Percentiles rank a stretch among this genome's conserved stretches.
phyloP scores from a whole-genome alignment of 2,888 invertebrate species.

The Tenodera sinensis region DNA sequence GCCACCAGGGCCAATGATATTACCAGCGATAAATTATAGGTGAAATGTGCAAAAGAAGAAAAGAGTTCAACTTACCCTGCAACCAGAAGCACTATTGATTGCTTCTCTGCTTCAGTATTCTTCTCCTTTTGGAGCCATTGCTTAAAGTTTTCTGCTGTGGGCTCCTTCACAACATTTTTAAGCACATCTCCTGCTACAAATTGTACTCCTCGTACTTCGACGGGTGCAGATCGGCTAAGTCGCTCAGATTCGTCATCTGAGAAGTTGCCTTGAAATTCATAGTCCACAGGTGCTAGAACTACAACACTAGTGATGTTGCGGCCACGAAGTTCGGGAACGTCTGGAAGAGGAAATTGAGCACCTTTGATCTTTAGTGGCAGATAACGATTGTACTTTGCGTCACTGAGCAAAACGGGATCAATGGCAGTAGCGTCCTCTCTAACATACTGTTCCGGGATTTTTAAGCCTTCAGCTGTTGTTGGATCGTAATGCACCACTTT shows the following conservation, averaged over 20 bases:
- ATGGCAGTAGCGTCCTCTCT: slow-evolving; percentile 40
- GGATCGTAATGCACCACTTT: slow-evolving; percentile 82
- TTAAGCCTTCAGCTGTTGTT: slow-evolving; percentile 65
- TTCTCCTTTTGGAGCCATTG: slow-evolving; percentile 77
- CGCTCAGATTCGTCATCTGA: slow-evolving; percentile 21
- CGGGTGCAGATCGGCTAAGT: slow-evolving; percentile 36
- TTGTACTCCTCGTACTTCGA: slow-evolving; percentile 63
- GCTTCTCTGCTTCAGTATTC: slow-evolving; percentile 67
- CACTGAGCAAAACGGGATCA: slow-evolving; percentile 52
- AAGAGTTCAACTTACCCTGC: slow-evolving; percentile 62
- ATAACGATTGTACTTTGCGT: slow-evolving; percentile 74
- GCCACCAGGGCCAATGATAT: no score
- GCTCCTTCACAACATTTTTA: slow-evolving; percentile 70
- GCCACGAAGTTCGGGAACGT: slow-evolving; percentile 68
- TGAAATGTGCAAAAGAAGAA: no score
- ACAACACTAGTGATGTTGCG: slow-evolving; percentile 81
- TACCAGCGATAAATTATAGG: no score
- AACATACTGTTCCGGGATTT: slow-evolving; percentile 68
- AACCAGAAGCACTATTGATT: slow-evolving; percentile 77
- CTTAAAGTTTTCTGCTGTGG: slow-evolving; percentile 71
- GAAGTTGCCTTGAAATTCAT: slow-evolving; percentile 42
- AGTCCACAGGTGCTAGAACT: slow-evolving; percentile 77
- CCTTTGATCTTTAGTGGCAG: slow-evolving; percentile 75
- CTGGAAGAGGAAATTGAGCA: slow-evolving; percentile 79
- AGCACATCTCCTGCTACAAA: slow-evolving; percentile 72